These are phyloP conservation scores for Trinectes maculatus DNA, from an alignment of 2,113 vertebrate genomes.

Conservation along the genomic window DNA sequence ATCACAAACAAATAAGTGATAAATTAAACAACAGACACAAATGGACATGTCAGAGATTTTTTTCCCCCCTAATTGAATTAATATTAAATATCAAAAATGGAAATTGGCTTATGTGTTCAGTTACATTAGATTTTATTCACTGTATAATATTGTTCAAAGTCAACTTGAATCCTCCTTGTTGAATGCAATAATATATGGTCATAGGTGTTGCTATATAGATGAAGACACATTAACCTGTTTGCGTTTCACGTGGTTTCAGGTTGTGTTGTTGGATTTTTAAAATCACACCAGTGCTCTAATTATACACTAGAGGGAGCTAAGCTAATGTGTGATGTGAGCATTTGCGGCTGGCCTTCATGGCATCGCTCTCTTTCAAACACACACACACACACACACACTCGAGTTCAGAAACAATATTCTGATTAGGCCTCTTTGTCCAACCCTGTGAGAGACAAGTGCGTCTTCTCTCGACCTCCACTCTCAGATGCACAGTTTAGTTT, in stretches of 20 bases:
- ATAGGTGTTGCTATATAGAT: too few relatives aligned
- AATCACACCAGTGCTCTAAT: background rate
- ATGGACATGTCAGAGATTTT: too few relatives aligned
- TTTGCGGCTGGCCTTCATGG: conserved; percentile 47
- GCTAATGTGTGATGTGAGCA: conserved; percentile 82
- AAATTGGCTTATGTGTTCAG: too few relatives aligned
- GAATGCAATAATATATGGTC: background rate
- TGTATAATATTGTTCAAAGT: too few relatives aligned
- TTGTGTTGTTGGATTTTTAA: background rate
- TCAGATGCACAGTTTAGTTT: conserved; percentile 77
- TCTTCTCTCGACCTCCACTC: conserved; percentile 59
- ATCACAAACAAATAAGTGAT: too few relatives aligned
- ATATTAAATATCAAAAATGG: too few relatives aligned
- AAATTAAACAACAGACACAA: too few relatives aligned
- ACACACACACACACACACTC: conserved; percentile 53
- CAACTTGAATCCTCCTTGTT: too few relatives aligned
- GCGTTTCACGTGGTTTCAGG: background rate
- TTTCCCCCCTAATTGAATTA: too few relatives aligned
- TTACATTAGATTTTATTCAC: background rate
- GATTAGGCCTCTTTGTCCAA: conserved; percentile 73
- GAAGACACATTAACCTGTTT: background rate
- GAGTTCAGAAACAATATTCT: conserved; percentile 77
- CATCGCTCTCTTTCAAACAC: background rate
- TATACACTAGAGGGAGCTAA: conserved; percentile 95
- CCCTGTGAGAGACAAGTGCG: conserved; percentile 46